These are phyloP conservation scores for Camelus dromedarius DNA, from an alignment of 2,113 vertebrate species.

Conservation along the genomic window DNA sequence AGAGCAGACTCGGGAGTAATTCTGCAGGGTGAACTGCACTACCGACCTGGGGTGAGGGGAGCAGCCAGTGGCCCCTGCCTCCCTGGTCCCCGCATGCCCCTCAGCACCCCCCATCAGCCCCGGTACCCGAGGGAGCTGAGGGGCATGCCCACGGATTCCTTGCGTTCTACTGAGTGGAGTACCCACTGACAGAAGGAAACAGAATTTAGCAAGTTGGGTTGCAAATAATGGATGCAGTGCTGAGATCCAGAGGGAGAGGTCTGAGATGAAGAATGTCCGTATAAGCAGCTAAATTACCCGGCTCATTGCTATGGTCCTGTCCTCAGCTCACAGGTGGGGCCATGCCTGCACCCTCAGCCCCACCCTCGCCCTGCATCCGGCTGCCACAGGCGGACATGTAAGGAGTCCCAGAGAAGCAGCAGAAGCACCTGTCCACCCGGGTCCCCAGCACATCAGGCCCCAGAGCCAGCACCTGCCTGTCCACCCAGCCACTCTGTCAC, in stretches of 20 bases:
- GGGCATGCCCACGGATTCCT: background rate
- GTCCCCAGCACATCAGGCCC: no score
- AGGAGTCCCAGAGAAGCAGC: background rate
- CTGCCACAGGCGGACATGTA: fast-evolving
- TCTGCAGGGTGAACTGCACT: background rate
- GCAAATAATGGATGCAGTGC: background rate
- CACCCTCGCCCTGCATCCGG: background rate
- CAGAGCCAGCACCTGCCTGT: fast-evolving
- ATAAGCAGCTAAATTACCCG: background rate
- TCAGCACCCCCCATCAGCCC: background rate
- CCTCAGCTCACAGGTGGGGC: background rate
- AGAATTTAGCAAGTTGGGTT: background rate
- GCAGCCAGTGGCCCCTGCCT: background rate
- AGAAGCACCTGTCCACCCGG: background rate
- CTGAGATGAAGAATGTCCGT: background rate
- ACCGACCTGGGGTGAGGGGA: background rate
- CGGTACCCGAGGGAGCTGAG: no score
- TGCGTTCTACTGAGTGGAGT: background rate
- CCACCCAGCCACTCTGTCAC: fast-evolving
- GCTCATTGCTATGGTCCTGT: background rate
- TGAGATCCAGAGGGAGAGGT: background rate
- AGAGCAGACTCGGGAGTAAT: background rate
- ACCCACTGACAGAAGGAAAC: background rate
- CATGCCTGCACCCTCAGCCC: background rate
- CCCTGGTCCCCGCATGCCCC: background rate